Percentiles rank a stretch among this genome's conserved stretches.
Evolutionary conservation across 2,797 vertebrate species (phyloP).

Genomic region (Todus mexicanus): DNA sequence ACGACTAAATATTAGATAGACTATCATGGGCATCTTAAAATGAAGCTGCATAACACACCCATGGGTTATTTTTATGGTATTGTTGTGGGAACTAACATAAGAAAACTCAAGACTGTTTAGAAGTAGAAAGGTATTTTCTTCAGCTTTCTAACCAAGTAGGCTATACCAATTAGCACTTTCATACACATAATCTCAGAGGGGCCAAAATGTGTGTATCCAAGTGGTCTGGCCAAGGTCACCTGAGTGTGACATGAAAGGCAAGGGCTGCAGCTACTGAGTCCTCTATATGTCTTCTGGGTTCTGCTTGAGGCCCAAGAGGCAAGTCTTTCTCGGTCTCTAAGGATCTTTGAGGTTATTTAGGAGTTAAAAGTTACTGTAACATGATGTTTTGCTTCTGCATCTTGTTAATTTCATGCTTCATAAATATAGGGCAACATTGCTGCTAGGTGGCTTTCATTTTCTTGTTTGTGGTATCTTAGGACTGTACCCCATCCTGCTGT

Average conservation of each 20-base stretch:
- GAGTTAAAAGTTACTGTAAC: not conserved
- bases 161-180: not conserved
- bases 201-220: not conserved
- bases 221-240: not conserved
- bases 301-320: not conserved
- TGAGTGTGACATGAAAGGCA: not conserved
- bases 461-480: not conserved
- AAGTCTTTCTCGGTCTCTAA: not conserved
- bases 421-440: not conserved
- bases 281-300: not conserved
- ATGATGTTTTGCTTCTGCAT: not conserved
- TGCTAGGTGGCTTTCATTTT: not conserved
- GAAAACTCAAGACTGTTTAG: not conserved
- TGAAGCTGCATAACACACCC: not conserved
- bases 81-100: not conserved
- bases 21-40: not conserved
- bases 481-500: not conserved
- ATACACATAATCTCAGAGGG: not conserved
- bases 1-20: not conserved
- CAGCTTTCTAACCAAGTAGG: not conserved
- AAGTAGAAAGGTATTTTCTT: not conserved
- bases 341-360: not conserved
- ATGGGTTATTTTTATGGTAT: not conserved
- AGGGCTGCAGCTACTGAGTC: not conserved
- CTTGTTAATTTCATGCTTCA: not conserved